Conservation (phyloP, 2,113 vertebrate genomes). For the Recurvirostra avosetta region DNA sequence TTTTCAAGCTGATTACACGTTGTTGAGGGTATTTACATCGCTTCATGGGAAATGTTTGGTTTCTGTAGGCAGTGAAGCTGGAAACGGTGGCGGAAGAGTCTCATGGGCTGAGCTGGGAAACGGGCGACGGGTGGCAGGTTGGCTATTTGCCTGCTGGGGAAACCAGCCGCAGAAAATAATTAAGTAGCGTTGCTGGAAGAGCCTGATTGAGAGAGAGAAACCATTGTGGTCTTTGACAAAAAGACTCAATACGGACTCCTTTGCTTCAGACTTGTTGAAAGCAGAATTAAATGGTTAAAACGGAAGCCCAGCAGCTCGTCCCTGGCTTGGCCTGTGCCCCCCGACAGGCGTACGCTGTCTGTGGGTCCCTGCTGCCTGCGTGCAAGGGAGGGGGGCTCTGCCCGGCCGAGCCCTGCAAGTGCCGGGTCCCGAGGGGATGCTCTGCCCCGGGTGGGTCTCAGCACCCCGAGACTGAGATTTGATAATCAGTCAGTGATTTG, state of each 20-base stretch:
- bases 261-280: fast-evolving
- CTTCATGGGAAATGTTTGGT: background rate
- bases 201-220: background rate
- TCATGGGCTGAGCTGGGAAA: background rate
- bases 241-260: fast-evolving
- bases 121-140: fast-evolving
- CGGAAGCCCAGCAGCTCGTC: fast-evolving
- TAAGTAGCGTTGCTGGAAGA: background rate
- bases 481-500: fast-evolving
- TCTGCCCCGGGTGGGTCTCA: background rate
- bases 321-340: background rate
- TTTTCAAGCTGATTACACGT: background rate
- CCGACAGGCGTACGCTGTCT: fast-evolving
- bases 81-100: background rate
- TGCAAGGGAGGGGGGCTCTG: background rate
- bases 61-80: background rate
- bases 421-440: background rate
- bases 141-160: background rate
- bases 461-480: background rate
- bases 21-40: background rate
- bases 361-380: background rate
- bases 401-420: fast-evolving
- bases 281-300: too few relatives aligned
- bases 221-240: background rate
- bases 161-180: background rate